Base-by-base conservation (phyloP, 2,888 invertebrate genomes). In the Drosophila buzzatii region DNA sequence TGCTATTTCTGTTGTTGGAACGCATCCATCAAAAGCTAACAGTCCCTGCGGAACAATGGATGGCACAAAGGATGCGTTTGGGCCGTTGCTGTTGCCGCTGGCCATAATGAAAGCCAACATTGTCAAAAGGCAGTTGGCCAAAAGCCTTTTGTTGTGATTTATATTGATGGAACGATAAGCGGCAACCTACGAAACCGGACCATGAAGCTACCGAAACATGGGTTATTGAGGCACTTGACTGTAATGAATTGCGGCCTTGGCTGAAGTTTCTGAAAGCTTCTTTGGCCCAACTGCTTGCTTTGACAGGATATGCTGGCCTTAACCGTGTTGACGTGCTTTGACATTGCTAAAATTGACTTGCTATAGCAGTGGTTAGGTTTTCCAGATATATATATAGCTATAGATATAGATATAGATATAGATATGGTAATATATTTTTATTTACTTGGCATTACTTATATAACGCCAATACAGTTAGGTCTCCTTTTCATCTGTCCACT, bases 141-240 rank as follows among this genome's bases (percentile, higher is more conserved):
- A 67, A 57, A 67, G 72, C 58, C 85, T 72, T 84, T 84, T 84
- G 89, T 84, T 89, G 76, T 89, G 84, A 85, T 89, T 89, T 87
- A 85, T 89, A 84, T 89, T 88, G 83, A 87, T 83, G 64, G 72
- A 80, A 20, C 76, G 81, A 76, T 76, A 76, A 76, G 76, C 75
- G 42, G 51, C 27, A 27, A 51, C 45, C 60, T 33, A 58, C 23
- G 20, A 41, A 42, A 27, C 45, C 39, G 31, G 31, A 37, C 45
- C 35, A 45, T 45, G 56, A 9, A 53, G 61, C 61, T 59, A 16
- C 52, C 52, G 39, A 64, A 53, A 63, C 52, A 58, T 51, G 58
- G 83, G 55, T 73, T 85, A 83, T 83, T 59, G 73, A 51, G 35
- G 67, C 71, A 76, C 89, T 83, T 85, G 86, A 49, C 64, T 39